phyloP scores from a whole-genome alignment of 2,888 invertebrate species.

The Eupeodes latifasciatus region DNA sequence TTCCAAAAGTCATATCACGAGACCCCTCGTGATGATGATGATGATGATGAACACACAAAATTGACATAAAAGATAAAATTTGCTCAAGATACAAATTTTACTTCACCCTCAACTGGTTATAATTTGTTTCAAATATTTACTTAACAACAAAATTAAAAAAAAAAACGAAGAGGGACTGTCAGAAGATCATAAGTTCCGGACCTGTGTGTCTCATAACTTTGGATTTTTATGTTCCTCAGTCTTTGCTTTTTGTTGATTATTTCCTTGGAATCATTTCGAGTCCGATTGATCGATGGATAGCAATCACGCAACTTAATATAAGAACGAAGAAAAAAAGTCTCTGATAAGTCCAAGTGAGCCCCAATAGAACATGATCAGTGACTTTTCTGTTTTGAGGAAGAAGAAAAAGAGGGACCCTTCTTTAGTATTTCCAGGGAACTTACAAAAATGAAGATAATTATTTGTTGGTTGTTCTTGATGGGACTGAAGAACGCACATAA shows the following conservation, averaged over 20 bases:
- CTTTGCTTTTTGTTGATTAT: neutral
- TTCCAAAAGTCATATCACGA: constrained; percentile 49
- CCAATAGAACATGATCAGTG: constrained; percentile 10
- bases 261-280: constrained; percentile 35
- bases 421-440: constrained; percentile 9
- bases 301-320: constrained; percentile 57
- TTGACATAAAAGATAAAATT: constrained; percentile 33
- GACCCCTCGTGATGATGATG: neutral
- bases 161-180: constrained; percentile 16
- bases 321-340: neutral
- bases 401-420: neutral
- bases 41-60: neutral
- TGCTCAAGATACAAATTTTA: constrained; percentile 34
- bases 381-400: neutral
- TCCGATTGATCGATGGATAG: constrained; percentile 66
- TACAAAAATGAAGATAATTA: neutral
- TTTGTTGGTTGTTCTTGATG: neutral
- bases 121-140: constrained; percentile 64
- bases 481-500: constrained; percentile 21
- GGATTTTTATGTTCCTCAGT: constrained; percentile 3
- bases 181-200: constrained; percentile 60
- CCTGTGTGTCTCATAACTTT: constrained; percentile 48
- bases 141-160: neutral
- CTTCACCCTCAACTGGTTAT: constrained; percentile 40
- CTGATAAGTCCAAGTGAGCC: constrained; percentile 35